Conservation (phyloP, 2,888 invertebrate species). For the Creontiades dilutus region DNA sequence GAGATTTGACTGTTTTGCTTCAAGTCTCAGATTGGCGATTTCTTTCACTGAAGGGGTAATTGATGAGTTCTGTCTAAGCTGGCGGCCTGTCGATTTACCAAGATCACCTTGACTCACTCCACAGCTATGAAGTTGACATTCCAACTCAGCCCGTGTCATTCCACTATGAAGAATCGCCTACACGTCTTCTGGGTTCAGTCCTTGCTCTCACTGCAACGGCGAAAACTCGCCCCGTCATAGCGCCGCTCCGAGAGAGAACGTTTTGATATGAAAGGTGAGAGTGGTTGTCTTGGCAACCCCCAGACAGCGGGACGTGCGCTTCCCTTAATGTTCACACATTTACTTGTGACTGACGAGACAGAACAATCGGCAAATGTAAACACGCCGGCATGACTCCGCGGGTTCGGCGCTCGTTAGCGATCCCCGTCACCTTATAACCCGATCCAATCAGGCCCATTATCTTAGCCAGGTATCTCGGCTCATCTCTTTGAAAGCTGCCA, state of each 20-base stretch:
- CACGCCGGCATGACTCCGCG: conserved; percentile 48
- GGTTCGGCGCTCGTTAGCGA: conserved; percentile 48
- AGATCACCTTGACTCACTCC: conserved; percentile 1
- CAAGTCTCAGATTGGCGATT: too few relatives aligned
- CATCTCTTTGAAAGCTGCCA: conserved; percentile 38
- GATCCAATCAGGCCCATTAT: conserved; percentile 58
- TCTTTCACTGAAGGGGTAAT: too few relatives aligned
- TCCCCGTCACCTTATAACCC: conserved; percentile 58
- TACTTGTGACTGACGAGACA: not conserved
- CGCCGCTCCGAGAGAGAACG: conserved; percentile 36
- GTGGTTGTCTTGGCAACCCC: not conserved
- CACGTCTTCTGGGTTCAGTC: not conserved
- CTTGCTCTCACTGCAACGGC: not conserved
- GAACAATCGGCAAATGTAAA: conserved; percentile 59
- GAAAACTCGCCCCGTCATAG: conserved; percentile 19
- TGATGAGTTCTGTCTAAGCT: not conserved
- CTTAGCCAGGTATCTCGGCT: conserved; percentile 37
- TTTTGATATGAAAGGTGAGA: conserved; percentile 48
- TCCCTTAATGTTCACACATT: conserved; percentile 39
- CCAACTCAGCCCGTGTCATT: conserved; percentile 4
- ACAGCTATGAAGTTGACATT: not conserved
- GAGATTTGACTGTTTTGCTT: too few relatives aligned
- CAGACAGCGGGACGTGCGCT: conserved; percentile 59
- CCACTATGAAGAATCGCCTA: conserved; percentile 18
- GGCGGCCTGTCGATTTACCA: not conserved